Base-by-base conservation (phyloP, 2,888 invertebrate species). In the Lordiphosa fenestrarum region DNA sequence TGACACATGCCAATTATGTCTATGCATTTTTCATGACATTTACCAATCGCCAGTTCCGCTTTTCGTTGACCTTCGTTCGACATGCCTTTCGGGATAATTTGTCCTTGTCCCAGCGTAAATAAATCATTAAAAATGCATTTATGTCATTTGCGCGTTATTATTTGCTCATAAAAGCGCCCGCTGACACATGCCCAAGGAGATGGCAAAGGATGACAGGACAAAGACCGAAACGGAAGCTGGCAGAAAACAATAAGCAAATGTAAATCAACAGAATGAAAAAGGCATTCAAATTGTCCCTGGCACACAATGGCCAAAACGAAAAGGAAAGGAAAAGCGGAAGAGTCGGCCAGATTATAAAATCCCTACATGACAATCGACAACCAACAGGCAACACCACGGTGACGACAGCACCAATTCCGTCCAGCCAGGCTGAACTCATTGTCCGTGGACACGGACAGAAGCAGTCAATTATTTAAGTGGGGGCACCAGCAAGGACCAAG, bases 301-400 rank as follows among this genome's bases (percentile, higher is more conserved):
- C 52, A 30, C 15, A 35, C 4, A 30, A 42, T 13, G 30, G 2
- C 15, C 1, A 15, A 13, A 12, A 19, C 3, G 0, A 12, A 39
- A 39, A 48, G 23, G 47, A 53, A 42, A 53, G 39, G 51, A 49
- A 62, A 69, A 69, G 46, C 56, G 51, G 50, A 33, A 30, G 30
- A 44, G 30, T 7, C 30, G 7, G 30, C 40, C 61, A 65, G 82
- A 85, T 85, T 85, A 81, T 84, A 66, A 81, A 84, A 84, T 78
- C 84, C 67, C 60, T 58, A 65, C 71, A 84, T 73, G 73, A 60
- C 70, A 76, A 70, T 76, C 82, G 69, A 59, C 76, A 57, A 30
- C 30, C 30, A 30, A 30, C 55, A 46, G 41, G 37, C 40, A 54
- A 38, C 37, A 49, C 35, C 49, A 56, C 61, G 55, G 54, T 61